phyloP scores from a whole-genome alignment of 2,888 invertebrate species.

The Eretmocerus hayati region DNA sequence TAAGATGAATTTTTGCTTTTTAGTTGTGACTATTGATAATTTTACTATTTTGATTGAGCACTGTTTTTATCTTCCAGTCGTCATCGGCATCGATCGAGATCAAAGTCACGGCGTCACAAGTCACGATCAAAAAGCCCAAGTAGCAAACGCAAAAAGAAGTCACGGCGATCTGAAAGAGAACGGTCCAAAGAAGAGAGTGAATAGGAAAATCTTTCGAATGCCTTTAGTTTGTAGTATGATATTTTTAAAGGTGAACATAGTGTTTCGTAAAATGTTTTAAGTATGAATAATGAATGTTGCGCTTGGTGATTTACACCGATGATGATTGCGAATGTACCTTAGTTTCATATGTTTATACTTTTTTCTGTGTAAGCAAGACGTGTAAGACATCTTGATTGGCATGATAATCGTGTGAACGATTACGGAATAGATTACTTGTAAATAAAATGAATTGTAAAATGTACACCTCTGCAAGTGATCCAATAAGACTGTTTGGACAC shows the following conservation, averaged over 20 bases:
- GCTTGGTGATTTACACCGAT: slow-evolving; percentile 8
- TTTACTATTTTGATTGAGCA: slow-evolving; percentile 10
- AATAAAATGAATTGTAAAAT: slow-evolving; percentile 18
- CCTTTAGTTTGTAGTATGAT: too few species aligned
- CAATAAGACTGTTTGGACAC: slow-evolving; percentile 14
- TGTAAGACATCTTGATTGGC: slow-evolving; percentile 12
- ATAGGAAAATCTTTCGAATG: too few species aligned
- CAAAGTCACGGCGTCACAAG: slow-evolving; percentile 58
- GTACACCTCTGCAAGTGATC: slow-evolving; percentile 4
- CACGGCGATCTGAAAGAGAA: slow-evolving; percentile 60
- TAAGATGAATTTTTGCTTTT: slow-evolving; percentile 35
- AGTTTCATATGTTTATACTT: slow-evolving; percentile 17
- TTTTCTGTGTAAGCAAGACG: slow-evolving; percentile 10
- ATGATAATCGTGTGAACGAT: slow-evolving; percentile 5
- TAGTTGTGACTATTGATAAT: slow-evolving; percentile 1
- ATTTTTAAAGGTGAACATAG: too few species aligned
- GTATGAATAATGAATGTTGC: slow-evolving; percentile 7
- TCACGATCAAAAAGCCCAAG: slow-evolving; percentile 66
- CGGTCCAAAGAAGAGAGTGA: slow-evolving; percentile 62
- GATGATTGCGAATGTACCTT: neutral
- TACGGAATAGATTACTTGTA: slow-evolving; percentile 11
- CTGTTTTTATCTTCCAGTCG: slow-evolving; percentile 31
- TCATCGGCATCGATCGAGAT: slow-evolving; percentile 48
- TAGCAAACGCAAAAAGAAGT: slow-evolving; percentile 62
- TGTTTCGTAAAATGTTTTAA: slow-evolving; percentile 8